A percentile compares a stretch with the other conserved stretches of the same genome.
phyloP scores from a whole-genome alignment of 2,797 vertebrate species.

The Onychomys leucogaster region DNA sequence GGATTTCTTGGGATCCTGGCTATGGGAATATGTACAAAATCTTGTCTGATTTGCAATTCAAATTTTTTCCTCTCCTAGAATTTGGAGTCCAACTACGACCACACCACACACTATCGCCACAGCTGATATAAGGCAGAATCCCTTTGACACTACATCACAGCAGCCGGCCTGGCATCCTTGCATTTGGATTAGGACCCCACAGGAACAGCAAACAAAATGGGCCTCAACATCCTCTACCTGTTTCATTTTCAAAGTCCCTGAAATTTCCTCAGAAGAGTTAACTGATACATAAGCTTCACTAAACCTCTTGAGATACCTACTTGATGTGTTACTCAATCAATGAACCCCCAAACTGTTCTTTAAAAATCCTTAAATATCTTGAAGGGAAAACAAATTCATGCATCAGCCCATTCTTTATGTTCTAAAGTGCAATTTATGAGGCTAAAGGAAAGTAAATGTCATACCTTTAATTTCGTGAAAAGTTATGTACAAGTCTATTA shows the following conservation, averaged over 20 bases:
- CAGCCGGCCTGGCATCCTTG: neutral
- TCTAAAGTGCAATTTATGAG: conserved; percentile 89
- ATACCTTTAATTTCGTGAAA: conserved; percentile 94
- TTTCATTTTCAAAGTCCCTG: conserved; percentile 70
- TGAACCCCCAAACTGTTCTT: conserved; percentile 88
- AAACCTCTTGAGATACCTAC: conserved; percentile 87
- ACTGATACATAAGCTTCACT: conserved; percentile 83
- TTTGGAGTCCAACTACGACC: neutral
- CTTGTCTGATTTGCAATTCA: neutral
- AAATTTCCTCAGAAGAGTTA: conserved; percentile 76
- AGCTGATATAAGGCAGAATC: too few relatives aligned
- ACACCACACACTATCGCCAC: accelerated
- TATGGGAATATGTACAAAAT: neutral
- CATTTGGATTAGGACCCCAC: neutral
- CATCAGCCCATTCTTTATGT: conserved; percentile 88
- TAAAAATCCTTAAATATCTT: conserved; percentile 89
- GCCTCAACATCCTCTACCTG: neutral
- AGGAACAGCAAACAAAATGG: conserved; percentile 46
- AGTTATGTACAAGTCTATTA: conserved; percentile 98
- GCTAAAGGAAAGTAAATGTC: conserved; percentile 91
- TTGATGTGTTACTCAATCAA: conserved; percentile 87
- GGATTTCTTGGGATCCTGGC: neutral
- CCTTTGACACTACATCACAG: too few relatives aligned
- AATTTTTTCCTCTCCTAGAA: neutral
- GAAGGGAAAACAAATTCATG: conserved; percentile 89